Evolutionary conservation across 2,888 invertebrate species (phyloP), one percentile per base, ranked within the genome.

Genomic region (Parnassius smintheus): DNA sequence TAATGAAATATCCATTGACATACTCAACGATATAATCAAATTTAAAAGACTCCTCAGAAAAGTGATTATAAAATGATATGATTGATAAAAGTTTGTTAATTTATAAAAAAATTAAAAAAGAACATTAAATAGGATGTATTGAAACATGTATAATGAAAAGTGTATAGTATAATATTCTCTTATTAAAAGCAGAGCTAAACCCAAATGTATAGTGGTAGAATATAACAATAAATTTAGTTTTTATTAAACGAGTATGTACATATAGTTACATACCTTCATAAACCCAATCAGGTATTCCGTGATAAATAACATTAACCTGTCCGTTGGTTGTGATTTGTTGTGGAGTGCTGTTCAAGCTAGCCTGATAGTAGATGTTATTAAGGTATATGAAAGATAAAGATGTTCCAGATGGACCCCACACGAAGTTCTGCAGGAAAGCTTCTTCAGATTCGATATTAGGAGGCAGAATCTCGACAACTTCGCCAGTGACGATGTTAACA

Each of bases 231-330:
- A 22, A 1, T 51, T 51, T 51, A 18, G 10, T 51, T 51, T 25
- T 9, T 44, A 56, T 48, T 12, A 56, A 8, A 18, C 4, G 13
- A 12, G n/a, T 46, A n/a, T 4, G 35, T 35, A 35, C 35, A 35
- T 35, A 35, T 35, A 35, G 35, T 49, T n/a, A 78, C 82, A 74
- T 78, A 96, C 96, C 97, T 94, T 98, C 98, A 86, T 98, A 98
- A 1, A 98, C 96, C 98, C 98, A 98, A 85, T 98, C 98, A 44
- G 98, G 96, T 10, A 97, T 94, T 42, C 98, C 98, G 81, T 98
- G 96, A 77, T 95, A 95, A 59, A 97, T 92, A 9, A 93, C 93
- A 45, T 94, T 93, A 56, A 91, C 85, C 18, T 85, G 76, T 2
- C 95, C 95, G 71, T 93, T 94, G 0, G 80, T 84, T 0, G 97